These are phyloP conservation scores for Amphipyra berbera DNA, from an alignment of 2,888 invertebrate species.

Conservation along the genomic window DNA sequence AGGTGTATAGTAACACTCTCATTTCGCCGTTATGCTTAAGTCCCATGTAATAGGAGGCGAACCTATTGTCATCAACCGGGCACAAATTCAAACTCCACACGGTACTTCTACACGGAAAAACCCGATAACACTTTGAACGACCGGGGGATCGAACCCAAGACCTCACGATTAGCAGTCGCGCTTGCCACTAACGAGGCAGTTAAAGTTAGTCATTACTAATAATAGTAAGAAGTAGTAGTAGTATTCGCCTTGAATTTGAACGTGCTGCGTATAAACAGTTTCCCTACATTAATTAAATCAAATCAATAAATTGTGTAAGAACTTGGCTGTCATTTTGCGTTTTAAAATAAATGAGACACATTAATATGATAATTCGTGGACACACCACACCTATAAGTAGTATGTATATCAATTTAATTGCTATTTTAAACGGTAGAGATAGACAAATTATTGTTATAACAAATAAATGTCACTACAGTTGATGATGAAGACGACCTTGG, in stretches of 20 bases:
- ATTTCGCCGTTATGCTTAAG: too few relatives aligned
- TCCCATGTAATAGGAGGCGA: too few relatives aligned
- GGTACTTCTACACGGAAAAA: too few relatives aligned
- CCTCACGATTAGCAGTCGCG: too few relatives aligned
- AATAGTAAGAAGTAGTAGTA: too few relatives aligned
- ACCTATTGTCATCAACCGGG: too few relatives aligned
- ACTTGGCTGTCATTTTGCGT: neutral
- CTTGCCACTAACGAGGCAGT: too few relatives aligned
- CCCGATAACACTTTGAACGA: too few relatives aligned
- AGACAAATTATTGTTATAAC: slow-evolving; percentile 6
- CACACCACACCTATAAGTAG: slow-evolving; percentile 16
- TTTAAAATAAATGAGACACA: slow-evolving; percentile 7
- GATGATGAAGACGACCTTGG: neutral
- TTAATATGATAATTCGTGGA: slow-evolving; percentile 26
- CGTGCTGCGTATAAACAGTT: neutral
- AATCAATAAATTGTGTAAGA: slow-evolving; percentile 12
- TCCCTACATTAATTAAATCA: neutral
- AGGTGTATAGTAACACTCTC: too few relatives aligned
- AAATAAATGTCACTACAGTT: slow-evolving; percentile 7
- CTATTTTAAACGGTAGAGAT: slow-evolving; percentile 8
- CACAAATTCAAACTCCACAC: too few relatives aligned
- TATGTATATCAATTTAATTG: slow-evolving; percentile 26
- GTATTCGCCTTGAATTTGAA: neutral
- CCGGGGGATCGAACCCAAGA: too few relatives aligned
- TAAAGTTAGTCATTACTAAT: too few relatives aligned